These are phyloP conservation scores for Gisinianus flammeolus DNA, from an alignment of 2,888 invertebrate species.

Conservation along the genomic window DNA sequence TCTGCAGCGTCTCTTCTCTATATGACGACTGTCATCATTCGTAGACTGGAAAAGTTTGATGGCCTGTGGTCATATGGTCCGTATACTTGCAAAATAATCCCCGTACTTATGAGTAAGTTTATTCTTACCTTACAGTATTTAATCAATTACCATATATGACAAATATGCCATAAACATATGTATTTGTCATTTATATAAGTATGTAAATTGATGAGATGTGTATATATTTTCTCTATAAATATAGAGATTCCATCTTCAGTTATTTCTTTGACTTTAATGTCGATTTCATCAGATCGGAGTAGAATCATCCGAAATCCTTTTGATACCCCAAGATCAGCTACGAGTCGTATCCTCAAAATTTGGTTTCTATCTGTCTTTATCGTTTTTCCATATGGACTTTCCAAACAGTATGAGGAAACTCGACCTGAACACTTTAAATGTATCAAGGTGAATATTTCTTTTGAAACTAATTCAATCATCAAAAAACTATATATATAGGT, in stretches of 20 bases:
- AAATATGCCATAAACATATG: too few relatives aligned
- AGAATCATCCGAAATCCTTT: conserved; percentile 26
- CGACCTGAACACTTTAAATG: conserved; percentile 27
- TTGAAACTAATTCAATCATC: too few relatives aligned
- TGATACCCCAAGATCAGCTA: background rate
- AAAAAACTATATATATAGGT: too few relatives aligned
- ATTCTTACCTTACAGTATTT: background rate
- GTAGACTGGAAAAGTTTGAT: conserved; percentile 20
- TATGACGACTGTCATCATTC: conserved; percentile 4
- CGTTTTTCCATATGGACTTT: conserved; percentile 8
- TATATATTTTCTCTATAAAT: background rate
- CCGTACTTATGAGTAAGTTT: conserved; percentile 21
- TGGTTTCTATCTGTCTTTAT: conserved; percentile 23
- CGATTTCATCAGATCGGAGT: conserved; percentile 26
- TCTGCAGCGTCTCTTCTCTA: conserved; percentile 24
- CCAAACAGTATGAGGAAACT: conserved; percentile 2
- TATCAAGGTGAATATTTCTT: background rate
- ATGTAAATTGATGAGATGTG: too few relatives aligned
- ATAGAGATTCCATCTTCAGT: conserved; percentile 22
- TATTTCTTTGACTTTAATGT: conserved; percentile 13
- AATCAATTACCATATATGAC: background rate
- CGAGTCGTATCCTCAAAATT: background rate
- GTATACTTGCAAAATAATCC: conserved; percentile 2
- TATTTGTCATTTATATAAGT: too few relatives aligned
- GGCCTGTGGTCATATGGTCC: conserved; percentile 16